Evolutionary conservation across 37 sponge, comb jelly and placozoan species (phyloP).

Genomic region (Aphrocallistes beatrix): DNA sequence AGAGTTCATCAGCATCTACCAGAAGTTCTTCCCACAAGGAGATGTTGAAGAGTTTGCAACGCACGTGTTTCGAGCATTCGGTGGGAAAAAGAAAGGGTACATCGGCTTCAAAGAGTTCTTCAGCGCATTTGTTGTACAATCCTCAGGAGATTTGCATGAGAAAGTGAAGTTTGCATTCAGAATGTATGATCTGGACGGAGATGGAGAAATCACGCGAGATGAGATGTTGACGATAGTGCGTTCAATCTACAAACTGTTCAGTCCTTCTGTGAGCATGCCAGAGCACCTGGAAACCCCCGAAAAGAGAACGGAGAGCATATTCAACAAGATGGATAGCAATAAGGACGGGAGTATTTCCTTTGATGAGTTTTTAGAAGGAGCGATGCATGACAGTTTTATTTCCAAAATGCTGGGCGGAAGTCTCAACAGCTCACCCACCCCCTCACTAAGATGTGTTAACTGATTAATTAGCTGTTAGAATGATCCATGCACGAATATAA

Average conservation of each 20-base stretch:
- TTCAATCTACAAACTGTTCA: neutral
- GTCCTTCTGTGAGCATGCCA: neutral
- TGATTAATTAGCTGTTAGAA: neutral
- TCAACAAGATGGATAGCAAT: neutral
- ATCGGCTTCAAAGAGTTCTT: slow-evolving; percentile 6
- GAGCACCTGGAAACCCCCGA: neutral
- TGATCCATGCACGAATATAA: too few relatives aligned
- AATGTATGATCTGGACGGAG: slow-evolving; percentile 6
- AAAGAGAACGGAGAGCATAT: neutral
- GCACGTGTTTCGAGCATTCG: slow-evolving; percentile 8
- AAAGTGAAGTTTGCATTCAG: neutral
- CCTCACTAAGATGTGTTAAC: neutral
- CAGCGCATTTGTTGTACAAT: neutral
- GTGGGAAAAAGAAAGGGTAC: neutral
- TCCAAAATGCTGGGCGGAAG: neutral
- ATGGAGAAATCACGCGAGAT: neutral
- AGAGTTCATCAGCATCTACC: neutral
- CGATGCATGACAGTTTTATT: neutral
- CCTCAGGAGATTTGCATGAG: neutral
- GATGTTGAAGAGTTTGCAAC: neutral
- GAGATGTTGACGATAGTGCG: neutral
- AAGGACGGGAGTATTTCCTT: neutral
- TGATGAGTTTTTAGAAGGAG: neutral
- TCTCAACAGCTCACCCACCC: neutral
- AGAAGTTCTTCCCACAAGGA: slow-evolving; percentile 6